phyloP scores from a whole-genome alignment of 1,140 invertebrate species.

The Akabosia matsudoensis region DNA sequence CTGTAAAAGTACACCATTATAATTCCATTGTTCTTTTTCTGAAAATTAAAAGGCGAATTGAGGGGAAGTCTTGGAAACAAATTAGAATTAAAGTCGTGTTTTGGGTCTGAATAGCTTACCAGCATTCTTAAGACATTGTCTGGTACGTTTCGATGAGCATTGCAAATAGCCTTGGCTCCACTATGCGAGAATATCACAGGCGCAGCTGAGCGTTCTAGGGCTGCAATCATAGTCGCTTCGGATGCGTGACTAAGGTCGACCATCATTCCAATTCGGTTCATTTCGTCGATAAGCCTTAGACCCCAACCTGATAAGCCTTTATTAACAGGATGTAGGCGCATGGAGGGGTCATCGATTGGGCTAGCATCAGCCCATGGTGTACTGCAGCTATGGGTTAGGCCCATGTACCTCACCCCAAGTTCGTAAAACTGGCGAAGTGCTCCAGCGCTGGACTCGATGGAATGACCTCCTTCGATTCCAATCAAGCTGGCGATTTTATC shows the following conservation, averaged over 20 bases:
- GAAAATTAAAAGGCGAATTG: too few relatives aligned
- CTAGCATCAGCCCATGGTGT: constrained; percentile 54
- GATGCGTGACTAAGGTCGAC: constrained; percentile 65
- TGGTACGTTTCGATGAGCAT: constrained; percentile 60
- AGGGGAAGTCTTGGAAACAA: too few relatives aligned
- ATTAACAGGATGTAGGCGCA: background rate
- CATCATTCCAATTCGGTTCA: constrained; percentile 57
- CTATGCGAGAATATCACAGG: constrained; percentile 68
- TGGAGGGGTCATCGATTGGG: constrained; percentile 27
- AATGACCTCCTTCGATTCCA: constrained; percentile 57
- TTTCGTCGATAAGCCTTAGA: constrained; percentile 41
- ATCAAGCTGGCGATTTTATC: constrained; percentile 54
- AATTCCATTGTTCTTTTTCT: background rate
- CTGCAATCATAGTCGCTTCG: constrained; percentile 56
- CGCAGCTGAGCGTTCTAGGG: constrained; percentile 54
- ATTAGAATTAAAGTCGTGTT: background rate
- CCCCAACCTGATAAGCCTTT: constrained; percentile 40
- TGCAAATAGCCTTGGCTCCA: constrained; percentile 57
- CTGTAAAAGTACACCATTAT: too few relatives aligned
- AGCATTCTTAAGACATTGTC: constrained; percentile 57
- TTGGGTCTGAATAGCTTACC: constrained; percentile 51
- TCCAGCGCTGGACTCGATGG: constrained; percentile 55
- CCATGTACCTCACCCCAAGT: constrained; percentile 56
- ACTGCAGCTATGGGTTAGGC: constrained; percentile 58
- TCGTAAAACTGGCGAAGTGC: constrained; percentile 55